Evolutionary conservation across 2,888 invertebrate genomes (phyloP), one percentile per base, ranked within the genome.

Genomic region (Encarsia formosa): DNA sequence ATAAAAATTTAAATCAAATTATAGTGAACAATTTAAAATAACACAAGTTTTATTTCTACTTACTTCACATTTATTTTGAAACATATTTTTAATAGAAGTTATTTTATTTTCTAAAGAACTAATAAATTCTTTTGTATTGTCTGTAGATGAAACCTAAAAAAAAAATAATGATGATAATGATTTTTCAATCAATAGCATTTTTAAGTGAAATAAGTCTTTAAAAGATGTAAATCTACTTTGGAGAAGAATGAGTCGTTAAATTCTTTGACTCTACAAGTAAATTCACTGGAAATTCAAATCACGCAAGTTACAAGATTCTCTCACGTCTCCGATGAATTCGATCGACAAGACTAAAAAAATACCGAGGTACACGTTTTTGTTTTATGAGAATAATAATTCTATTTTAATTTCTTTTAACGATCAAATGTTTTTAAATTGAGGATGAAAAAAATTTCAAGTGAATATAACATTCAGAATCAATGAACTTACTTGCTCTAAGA

Each of bases 401-500:
- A 26, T 26, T 26, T 26, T 26, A 26, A 26, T 26, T 11, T 26
- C 26, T 8, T 26, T 8, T 26, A 8, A 8, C 26, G 11, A 26
- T 26, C 26, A 26, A 26, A 8, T 26, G 6, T 8, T 11, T 8
- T 26, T 26, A 11, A 26, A 26, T 26, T 26, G 26, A 6, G 3
- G 34, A 16, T n/a, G n/a, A n/a, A n/a, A n/a, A n/a, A n/a, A n/a
- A n/a, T n/a, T n/a, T n/a, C n/a, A n/a, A n/a, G n/a, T n/a, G n/a
- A n/a, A n/a, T n/a, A n/a, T n/a, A n/a, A n/a, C n/a, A n/a, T n/a
- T n/a, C n/a, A n/a, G n/a, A n/a, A n/a, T n/a, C n/a, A n/a, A n/a
- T n/a, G n/a, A n/a, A 60, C 61, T 64, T 58, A 63, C 64, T 52
- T 54, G 42, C 9, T 61, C 48, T 32, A 56, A 54, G 16, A 62